Evolutionary conservation across 2,113 vertebrate genomes (phyloP).

Genomic region (Thalassoma bifasciatum): DNA sequence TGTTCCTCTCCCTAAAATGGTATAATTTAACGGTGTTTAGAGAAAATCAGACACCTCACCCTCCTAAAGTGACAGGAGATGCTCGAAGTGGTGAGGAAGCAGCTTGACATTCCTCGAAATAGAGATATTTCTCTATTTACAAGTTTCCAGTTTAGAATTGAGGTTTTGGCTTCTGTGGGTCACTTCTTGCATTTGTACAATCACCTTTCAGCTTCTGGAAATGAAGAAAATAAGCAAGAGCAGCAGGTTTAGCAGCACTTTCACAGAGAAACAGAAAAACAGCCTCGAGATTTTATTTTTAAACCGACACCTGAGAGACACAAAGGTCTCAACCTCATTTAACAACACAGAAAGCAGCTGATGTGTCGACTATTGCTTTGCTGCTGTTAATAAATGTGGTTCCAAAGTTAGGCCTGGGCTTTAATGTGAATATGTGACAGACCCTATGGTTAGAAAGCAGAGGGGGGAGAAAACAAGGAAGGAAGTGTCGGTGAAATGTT

Average conservation of each 20-base stretch:
- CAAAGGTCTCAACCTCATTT: not conserved
- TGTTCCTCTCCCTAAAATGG: no score
- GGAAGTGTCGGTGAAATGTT: not conserved
- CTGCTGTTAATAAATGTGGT: conserved; percentile 7
- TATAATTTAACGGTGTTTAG: not conserved
- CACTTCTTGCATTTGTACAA: not conserved
- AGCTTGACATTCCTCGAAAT: not conserved
- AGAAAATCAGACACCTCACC: not conserved
- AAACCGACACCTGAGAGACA: conserved; percentile 6
- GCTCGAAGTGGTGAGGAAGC: no score
- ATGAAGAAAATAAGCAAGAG: not conserved
- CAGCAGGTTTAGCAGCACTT: not conserved
- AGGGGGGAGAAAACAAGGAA: not conserved
- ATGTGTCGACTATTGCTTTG: not conserved
- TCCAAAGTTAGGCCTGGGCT: not conserved
- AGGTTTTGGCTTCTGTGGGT: not conserved
- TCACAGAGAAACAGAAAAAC: not conserved
- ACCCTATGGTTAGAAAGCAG: not conserved
- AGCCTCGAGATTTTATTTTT: not conserved
- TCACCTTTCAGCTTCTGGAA: not conserved
- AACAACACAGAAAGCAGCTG: conserved; percentile 4
- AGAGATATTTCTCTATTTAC: no score
- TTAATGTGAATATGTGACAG: conserved; percentile 1
- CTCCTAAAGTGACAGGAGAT: not conserved
- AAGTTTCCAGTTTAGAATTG: not conserved